These are phyloP conservation scores for Xylophagus ater DNA, from an alignment of 2,888 invertebrate species.

Conservation along the genomic window DNA sequence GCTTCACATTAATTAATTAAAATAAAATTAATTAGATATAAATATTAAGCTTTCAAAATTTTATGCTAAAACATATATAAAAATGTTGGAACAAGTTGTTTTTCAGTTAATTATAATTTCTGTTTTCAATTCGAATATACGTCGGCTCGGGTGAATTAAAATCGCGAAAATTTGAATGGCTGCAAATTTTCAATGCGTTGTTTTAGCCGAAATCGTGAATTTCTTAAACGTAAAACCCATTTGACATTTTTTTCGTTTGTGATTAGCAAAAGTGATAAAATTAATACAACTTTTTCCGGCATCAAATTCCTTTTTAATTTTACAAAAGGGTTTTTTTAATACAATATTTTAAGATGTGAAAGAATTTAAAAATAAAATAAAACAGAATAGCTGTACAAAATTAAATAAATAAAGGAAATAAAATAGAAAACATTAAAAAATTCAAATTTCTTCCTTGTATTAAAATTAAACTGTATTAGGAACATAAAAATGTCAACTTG, in stretches of 20 bases:
- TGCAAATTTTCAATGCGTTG: conserved; percentile 32
- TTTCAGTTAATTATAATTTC: conserved; percentile 5
- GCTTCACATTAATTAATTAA: background rate
- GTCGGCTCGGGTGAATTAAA: conserved; percentile 7
- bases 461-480: conserved; percentile 3
- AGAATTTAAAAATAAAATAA: background rate
- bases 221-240: conserved; percentile 13
- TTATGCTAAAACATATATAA: conserved; percentile 1
- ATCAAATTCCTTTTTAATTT: background rate
- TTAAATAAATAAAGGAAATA: conserved; percentile 2
- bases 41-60: background rate
- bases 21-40: background rate
- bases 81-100: conserved; percentile 14
- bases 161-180: conserved; percentile 38
- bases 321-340: background rate
- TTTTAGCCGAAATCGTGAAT: conserved; percentile 9
- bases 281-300: conserved; percentile 8
- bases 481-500: conserved; percentile 8
- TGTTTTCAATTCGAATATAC: conserved; percentile 6
- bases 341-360: background rate
- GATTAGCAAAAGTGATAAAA: conserved; percentile 2
- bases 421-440: background rate
- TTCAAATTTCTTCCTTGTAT: background rate
- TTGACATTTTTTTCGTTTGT: background rate
- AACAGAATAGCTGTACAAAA: conserved; percentile 6